These are phyloP conservation scores for Polydrusus cervinus DNA, from an alignment of 2,888 invertebrate species.

Conservation along the genomic window DNA sequence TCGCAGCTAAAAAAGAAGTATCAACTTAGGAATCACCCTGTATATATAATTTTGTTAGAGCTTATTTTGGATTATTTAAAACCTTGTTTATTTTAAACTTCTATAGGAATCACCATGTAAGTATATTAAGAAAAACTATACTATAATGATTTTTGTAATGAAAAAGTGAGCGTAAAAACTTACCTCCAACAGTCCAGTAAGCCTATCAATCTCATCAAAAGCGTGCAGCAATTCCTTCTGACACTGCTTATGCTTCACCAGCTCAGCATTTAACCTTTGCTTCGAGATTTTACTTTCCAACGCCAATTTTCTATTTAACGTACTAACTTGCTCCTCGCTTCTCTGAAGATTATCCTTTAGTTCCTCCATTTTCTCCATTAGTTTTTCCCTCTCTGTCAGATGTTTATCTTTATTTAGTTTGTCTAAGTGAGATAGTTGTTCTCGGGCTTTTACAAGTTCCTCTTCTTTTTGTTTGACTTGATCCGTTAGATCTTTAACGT, in stretches of 20 bases:
- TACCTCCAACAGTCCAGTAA: slow-evolving; percentile 78
- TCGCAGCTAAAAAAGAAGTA: too few species aligned
- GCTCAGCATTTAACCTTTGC: slow-evolving; percentile 81
- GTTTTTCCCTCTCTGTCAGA: slow-evolving; percentile 82
- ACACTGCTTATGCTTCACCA: slow-evolving; percentile 81
- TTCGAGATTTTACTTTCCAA: slow-evolving; percentile 84
- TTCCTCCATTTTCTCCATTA: slow-evolving; percentile 78
- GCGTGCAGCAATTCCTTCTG: slow-evolving; percentile 79
- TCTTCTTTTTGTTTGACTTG: slow-evolving; percentile 81
- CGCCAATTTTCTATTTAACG: slow-evolving; percentile 80
- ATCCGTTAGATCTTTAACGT: slow-evolving; percentile 77
- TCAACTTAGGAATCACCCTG: too few species aligned
- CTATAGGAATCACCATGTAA: too few species aligned
- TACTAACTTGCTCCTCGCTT: slow-evolving; percentile 78
- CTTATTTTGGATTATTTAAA: too few species aligned
- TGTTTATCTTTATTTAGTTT: slow-evolving; percentile 81
- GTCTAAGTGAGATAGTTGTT: slow-evolving; percentile 81
- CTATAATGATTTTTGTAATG: too few species aligned
- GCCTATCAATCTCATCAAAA: slow-evolving; percentile 76
- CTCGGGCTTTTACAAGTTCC: slow-evolving; percentile 77
- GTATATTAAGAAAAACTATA: too few species aligned
- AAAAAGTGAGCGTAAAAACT: slow-evolving; percentile 52
- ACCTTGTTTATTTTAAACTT: too few species aligned
- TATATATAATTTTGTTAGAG: too few species aligned
- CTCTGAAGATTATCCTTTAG: slow-evolving; percentile 74